Base-by-base conservation (phyloP, 2,113 vertebrate genomes). In the Bagarius yarrelli region DNA sequence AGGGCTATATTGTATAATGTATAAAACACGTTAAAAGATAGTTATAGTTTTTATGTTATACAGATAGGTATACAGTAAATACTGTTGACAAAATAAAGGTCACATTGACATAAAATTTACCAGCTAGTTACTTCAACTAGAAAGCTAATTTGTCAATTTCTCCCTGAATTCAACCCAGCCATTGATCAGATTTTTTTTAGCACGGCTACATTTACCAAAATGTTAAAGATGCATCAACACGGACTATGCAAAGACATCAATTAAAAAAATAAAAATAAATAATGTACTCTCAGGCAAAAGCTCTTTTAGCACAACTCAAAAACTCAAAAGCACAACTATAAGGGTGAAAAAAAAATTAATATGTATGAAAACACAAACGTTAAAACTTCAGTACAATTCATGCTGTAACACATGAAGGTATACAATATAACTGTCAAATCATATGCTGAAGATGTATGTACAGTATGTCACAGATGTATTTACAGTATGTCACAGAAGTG, bases 181-280 rank as follows among this genome's bases (percentile, higher is more conserved):
- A 81, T 84, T 85, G 77, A 82, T 83, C 69, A 64, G 23, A 80
- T 64, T 80, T 66, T 79, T 36, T 44, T 76, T 63, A n/a, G 76
- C 15, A 60, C 34, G 34, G 78, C 81, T 71, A 81, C 44, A 53
- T 64, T 79, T 63, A 66, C 34, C 57, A 81, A 78, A 71, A 61
- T 83, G 83, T 81, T 14, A 78, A 80, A 50, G 80, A 79, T 83
- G 19, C 52, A 23, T 44, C 47, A 16, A 47, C 15, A n/a, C 36
- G 47, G 25, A 60, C 34, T 79, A 2, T 63, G 47, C 32, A 78
- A 76, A 36, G 44, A 56, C 53, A 53, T 78, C 73, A 59, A 79
- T 77, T 77, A 83, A 83, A 83, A 64, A 36, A 64, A 44, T 53
- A n/a, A n/a, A n/a, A n/a, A n/a, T 61, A n/a, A 27, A 19, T 50